These are phyloP conservation scores for Priapulus caudatus DNA, from an alignment of 2,888 invertebrate species.

Conservation along the genomic window DNA sequence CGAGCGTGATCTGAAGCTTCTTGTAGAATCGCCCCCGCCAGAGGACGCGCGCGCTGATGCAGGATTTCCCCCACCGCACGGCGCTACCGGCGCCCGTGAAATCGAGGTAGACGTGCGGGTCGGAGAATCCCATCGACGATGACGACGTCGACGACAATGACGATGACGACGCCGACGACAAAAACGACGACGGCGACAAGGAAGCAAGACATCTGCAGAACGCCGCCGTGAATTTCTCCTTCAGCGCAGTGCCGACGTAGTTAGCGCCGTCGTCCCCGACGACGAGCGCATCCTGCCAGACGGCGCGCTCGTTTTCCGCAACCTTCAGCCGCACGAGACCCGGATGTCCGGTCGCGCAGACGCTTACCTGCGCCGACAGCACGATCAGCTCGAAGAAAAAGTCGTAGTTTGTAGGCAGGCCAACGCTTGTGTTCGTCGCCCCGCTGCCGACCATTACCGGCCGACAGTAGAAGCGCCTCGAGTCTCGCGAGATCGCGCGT, in stretches of 20 bases:
- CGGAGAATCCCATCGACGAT: no score
- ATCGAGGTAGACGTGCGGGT: no score
- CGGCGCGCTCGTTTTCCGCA: not conserved
- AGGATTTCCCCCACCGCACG: not conserved
- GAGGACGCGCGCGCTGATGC: not conserved
- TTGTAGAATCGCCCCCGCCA: not conserved
- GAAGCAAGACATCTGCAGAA: no score
- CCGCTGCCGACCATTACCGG: not conserved
- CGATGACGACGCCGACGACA: no score
- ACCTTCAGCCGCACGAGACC: not conserved
- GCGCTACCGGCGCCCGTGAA: not conserved
- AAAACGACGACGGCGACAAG: no score
- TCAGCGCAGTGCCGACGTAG: not conserved
- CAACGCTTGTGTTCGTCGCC: not conserved
- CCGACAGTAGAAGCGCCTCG: not conserved
- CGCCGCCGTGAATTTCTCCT: not conserved
- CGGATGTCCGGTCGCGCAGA: not conserved
- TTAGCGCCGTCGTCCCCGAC: not conserved
- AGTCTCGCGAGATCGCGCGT: not conserved
- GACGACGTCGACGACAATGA: no score
- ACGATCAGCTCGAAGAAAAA: not conserved
- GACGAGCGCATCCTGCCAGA: not conserved
- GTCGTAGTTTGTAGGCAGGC: not conserved
- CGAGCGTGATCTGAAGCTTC: not conserved
- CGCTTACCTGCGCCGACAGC: not conserved